Evolutionary conservation across 2,113 vertebrate species (phyloP), one percentile per base, ranked within the genome.

Genomic region (Phalacrocorax carbo): DNA sequence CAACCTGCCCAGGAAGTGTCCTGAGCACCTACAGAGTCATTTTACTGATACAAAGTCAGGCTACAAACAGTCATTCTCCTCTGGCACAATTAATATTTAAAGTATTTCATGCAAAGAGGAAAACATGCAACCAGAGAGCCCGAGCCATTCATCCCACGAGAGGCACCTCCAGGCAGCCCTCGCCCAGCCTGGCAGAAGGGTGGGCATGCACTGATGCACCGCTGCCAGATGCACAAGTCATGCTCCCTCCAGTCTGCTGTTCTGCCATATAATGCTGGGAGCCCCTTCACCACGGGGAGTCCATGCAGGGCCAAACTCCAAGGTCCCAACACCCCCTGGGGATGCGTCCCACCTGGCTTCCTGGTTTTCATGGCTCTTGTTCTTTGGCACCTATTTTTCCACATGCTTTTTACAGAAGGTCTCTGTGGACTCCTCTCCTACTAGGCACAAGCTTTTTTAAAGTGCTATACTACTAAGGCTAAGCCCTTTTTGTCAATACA

Each of bases 181-280:
- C 3, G 7, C 30, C 21, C 65, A 42, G 60, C n/a, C 48, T 14
- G 73, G 80, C 46, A 61, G 87, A 8, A 66, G 49, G 84, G n/a
- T 1, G 2, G 27, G 54, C 36, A 65, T 2, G 44, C 62, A 14
- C 22, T 0, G 0, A 46, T 15, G 44, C 44, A 18, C 44, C 22
- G 46, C 11, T 38, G 46, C 30, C 40, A 34, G 16, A 14, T 1
- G 0, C 36, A 38, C 15, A 7, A 11, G 12, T 19, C 26, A 1
- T 0, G 13, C 40, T 72, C 42, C 40, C 27, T 40, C 16, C 23
- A 27, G 14, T 16, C 29, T 57, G 40, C 58, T 72, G 82, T 54
- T 83, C 62, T 3, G 1, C 6, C 80, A 48, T 0, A 1, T 9
- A 66, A 49, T 12, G 5, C 2, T 1, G 3, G 69, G n/a, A 61